A percentile compares a stretch with the other conserved stretches of the same genome.
phyloP scores from a whole-genome alignment of 2,888 invertebrate genomes.

The Empis livida region DNA sequence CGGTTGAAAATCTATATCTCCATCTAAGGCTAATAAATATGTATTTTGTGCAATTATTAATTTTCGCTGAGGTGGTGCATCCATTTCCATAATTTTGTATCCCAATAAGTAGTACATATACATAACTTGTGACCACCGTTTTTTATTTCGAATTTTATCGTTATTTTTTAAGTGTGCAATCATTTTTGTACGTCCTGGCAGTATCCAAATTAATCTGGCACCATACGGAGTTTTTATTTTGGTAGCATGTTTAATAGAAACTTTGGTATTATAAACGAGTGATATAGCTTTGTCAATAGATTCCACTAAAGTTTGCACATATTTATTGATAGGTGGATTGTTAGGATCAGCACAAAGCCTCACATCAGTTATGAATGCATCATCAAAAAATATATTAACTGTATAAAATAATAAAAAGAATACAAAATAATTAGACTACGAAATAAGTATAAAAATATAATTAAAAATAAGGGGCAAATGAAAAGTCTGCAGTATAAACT shows the following conservation, averaged over 20 bases:
- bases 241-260: conserved; percentile 49
- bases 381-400: conserved; percentile 69
- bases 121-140: conserved; percentile 92
- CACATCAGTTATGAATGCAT: conserved; percentile 56
- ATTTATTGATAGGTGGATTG: conserved; percentile 66
- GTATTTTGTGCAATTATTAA: conserved; percentile 67
- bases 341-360: conserved; percentile 33
- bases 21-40: conserved; percentile 70
- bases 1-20: conserved; percentile 81
- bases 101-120: conserved; percentile 89
- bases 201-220: conserved; percentile 66
- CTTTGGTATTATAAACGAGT: conserved; percentile 53
- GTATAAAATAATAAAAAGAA: too few relatives aligned
- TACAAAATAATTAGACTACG: too few relatives aligned
- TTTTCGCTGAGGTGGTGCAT: conserved; percentile 36
- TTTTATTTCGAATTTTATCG: conserved; percentile 73
- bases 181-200: conserved; percentile 75
- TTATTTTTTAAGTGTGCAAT: conserved; percentile 84
- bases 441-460: too few relatives aligned
- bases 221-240: conserved; percentile 78
- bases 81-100: conserved; percentile 57
- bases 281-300: conserved; percentile 65
- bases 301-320: conserved; percentile 58
- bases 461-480: too few relatives aligned
- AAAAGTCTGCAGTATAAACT: too few relatives aligned